Base-by-base conservation (phyloP, 2,797 vertebrate genomes). In the Rhyacichthys aspro region DNA sequence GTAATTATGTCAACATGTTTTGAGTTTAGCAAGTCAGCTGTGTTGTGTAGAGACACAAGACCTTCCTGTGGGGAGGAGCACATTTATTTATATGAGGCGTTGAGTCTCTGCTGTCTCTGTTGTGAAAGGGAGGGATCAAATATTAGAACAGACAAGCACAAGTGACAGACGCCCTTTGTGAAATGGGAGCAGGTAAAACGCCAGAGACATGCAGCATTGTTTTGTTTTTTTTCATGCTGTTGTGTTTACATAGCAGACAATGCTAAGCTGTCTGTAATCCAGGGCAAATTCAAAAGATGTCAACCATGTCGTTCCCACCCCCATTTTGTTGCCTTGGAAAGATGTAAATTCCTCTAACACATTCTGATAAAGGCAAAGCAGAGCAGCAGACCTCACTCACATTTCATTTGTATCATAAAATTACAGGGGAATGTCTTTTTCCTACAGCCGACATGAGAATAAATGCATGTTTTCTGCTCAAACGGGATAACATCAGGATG, bases 1-100 rank as follows among this genome's bases (percentile, higher is more conserved):
- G 71, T 84, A 85, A 88, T 87, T 85, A 79, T 77, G 73, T 71
- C 70, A 70, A 75, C 74, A 74, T 14, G 14, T 70, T 73, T 72
- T 59, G 59, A 69, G 54, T 80, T 71, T 62, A 67, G 59, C 55
- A 50, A 63, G 69, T 72, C 68, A 55, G 69, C 49, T 52, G 65
- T 48, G 12, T 52, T 39, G 43, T 70, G 77, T 71, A 53, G 78
- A 83, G 82, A 81, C 63, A 45, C 65, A 39, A 76, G 59, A 46
- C 72, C 64, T 74, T 84, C 74, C 83, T 76, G 64, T 36, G 46
- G 79, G 85, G 84, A 76, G 82, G 84, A 71, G 79, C 62, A 38
- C 70, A 14, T 47, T 67, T 55, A 71, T 63, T 56, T 43, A 11
- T 70, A 67, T 70, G 28, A 81, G 61, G 59, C 36, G 78, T 72